Base-by-base conservation (phyloP, 2,797 vertebrate species). In the Danionella dracula region DNA sequence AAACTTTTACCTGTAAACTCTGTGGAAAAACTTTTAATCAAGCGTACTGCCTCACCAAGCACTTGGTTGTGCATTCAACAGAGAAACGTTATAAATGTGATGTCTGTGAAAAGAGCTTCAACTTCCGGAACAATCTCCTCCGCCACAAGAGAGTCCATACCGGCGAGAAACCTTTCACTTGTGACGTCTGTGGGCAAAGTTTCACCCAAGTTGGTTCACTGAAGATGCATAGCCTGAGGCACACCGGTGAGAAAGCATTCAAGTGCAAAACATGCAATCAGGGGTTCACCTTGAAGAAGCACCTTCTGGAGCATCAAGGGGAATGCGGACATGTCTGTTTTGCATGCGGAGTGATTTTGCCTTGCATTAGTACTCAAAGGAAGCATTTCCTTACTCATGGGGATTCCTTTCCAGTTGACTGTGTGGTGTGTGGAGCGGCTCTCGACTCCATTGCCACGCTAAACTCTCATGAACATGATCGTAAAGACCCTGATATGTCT, bases 111-210 rank as follows among this genome's bases (percentile, higher is more conserved):
- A 92, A 92, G 20, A 79, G 83, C 72, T 93, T 93, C 76, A 85
- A 82, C 0, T 85, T 89, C 40, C 86, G 78, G 4, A 88, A 89
- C 0, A 92, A 92, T 76, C 84, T 93, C 15, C 80, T 84, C 59
- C 86, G 88, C 8, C 92, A 93, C 74, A 81, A 90, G 77, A 90
- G 90, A 57, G 91, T 90, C 16, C 91, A 93, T 75, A 92, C 91
- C 0, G 91, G 92, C 1, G 92, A 92, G 27, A 92, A 91, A 48
- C 89, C 92, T 0, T 92, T 86, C 73, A 79, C 79, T 2, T 92
- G 91, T 5, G 74, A 75, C 5, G 85, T 84, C 0, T 93, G 90
- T 10, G 88, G 88, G 2, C 90, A 90, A 37, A 86, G 87, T 73
- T 93, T 92, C 76, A 91, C 90, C 67, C 91, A 91, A 75, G 83